phyloP scores from a whole-genome alignment of 2,888 invertebrate species.

The Oxystoma pomonae region DNA sequence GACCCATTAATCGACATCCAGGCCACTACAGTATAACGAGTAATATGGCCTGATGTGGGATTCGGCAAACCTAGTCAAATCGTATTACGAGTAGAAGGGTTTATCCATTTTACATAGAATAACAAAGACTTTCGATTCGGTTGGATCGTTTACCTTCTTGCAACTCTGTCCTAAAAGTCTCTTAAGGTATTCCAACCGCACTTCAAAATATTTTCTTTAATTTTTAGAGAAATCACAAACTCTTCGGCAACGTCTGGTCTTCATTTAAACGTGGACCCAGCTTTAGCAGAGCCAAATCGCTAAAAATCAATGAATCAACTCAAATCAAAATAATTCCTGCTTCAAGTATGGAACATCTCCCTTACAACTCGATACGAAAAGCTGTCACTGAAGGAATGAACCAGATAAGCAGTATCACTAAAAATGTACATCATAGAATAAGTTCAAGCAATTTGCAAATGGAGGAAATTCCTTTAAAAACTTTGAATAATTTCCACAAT shows the following conservation, averaged over 20 bases:
- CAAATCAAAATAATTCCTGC: conserved; percentile 49
- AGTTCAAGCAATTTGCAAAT: conserved; percentile 46
- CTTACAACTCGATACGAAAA: conserved; percentile 56
- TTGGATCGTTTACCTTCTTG: no score
- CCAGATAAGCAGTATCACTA: conserved; percentile 53
- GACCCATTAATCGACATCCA: no score
- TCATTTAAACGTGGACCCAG: conserved; percentile 76
- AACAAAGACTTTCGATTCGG: no score
- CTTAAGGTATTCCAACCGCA: no score
- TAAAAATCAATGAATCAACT: conserved; percentile 54
- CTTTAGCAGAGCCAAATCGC: conserved; percentile 55
- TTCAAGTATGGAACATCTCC: conserved; percentile 53
- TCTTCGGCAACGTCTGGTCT: conserved; percentile 95
- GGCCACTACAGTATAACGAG: no score
- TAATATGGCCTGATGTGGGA: no score
- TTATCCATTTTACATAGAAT: no score
- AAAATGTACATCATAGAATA: conserved; percentile 43
- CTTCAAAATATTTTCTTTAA: no score
- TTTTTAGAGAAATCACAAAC: conserved; percentile 87
- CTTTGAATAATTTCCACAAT: conserved; percentile 61
- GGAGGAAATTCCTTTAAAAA: conserved; percentile 74
- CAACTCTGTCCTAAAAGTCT: no score
- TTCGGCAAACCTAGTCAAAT: no score
- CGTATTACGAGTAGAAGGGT: no score
- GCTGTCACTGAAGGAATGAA: conserved; percentile 54